These are phyloP conservation scores for Ips nitidus DNA, from an alignment of 1,140 invertebrate genomes.

Conservation along the genomic window DNA sequence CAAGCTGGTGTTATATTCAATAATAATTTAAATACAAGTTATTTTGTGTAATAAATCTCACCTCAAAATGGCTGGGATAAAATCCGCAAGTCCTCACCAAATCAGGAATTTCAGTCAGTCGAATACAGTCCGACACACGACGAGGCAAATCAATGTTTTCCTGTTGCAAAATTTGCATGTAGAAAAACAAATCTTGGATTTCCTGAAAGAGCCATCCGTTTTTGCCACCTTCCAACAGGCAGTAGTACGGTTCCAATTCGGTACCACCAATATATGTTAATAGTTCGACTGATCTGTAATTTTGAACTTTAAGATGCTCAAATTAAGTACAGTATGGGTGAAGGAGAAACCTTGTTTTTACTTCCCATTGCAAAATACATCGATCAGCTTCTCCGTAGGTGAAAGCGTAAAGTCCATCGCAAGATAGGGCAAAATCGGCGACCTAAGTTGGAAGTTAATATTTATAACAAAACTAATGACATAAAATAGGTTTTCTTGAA, in stretches of 20 bases:
- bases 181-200: slow-evolving; percentile 72
- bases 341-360: slow-evolving; percentile 54
- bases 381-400: slow-evolving; percentile 60
- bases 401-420: slow-evolving; percentile 58
- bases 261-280: slow-evolving; percentile 56
- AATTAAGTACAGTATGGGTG: neutral
- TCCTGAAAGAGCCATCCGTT: slow-evolving; percentile 68
- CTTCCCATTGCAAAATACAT: slow-evolving; percentile 62
- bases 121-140: slow-evolving; percentile 60
- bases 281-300: slow-evolving; percentile 57
- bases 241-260: slow-evolving; percentile 60
- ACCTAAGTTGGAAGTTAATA: slow-evolving; percentile 46
- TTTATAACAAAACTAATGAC: slow-evolving; percentile 9
- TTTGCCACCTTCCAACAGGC: slow-evolving; percentile 59
- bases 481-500: neutral
- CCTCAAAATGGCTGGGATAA: slow-evolving; percentile 73
- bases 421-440: slow-evolving; percentile 46
- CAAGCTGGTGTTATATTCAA: slow-evolving; percentile 56
- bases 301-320: neutral
- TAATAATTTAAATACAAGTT: neutral
- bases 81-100: slow-evolving; percentile 73
- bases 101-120: slow-evolving; percentile 66
- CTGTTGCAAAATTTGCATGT: slow-evolving; percentile 70
- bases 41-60: neutral
- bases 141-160: slow-evolving; percentile 62